Evolutionary conservation across 1,140 invertebrate species (phyloP), one percentile per base, ranked within the genome.

Genomic region (Sinonovacula constricta): DNA sequence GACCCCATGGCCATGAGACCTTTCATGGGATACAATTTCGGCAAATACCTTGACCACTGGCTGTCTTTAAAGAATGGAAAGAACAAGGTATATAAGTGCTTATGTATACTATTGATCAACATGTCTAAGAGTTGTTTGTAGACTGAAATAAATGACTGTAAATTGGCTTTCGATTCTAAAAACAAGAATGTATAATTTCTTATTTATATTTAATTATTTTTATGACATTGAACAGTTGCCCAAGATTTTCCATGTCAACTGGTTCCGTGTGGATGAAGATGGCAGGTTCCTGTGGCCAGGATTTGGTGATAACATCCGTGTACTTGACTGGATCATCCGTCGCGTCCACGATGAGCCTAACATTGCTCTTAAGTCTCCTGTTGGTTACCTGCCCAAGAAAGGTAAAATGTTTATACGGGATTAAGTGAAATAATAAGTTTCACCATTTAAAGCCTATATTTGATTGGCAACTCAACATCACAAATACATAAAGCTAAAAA

Each of bases 21-120:
- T 28, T 99, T 99, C 93, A 99, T 99, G 90, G 98, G 98, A 2
- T 99, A 99, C 93, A 99, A 99, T 91, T 99, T 99, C 89, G 98
- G 98, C 15, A 92, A 98, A 80, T 99, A 99, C 90, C 93, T 99
- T 4, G 90, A 94, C 18, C 98, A 99, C 88, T 99, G 98, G 98
- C 91, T 99, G 49, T 95, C 93, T 79, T 95, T 99, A 94, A 88
- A 89, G 18, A 93, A 81, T 62, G 76, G 82, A 5, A 57, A 56
- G 15, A 79, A 93, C 12, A 93, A 85, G 81, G 87, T 88, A 67
- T 7, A 63, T 22, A 45, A n/a, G n/a, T n/a, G n/a, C n/a, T n/a
- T n/a, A n/a, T n/a, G n/a, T n/a, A n/a, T 49, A 12, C n/a, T 49
- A 49, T n/a, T 12, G 45, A 12, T 12, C 45, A 10, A 49, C n/a